Conservation (phyloP, 2,113 vertebrate genomes). For the Crocuta crocuta region DNA sequence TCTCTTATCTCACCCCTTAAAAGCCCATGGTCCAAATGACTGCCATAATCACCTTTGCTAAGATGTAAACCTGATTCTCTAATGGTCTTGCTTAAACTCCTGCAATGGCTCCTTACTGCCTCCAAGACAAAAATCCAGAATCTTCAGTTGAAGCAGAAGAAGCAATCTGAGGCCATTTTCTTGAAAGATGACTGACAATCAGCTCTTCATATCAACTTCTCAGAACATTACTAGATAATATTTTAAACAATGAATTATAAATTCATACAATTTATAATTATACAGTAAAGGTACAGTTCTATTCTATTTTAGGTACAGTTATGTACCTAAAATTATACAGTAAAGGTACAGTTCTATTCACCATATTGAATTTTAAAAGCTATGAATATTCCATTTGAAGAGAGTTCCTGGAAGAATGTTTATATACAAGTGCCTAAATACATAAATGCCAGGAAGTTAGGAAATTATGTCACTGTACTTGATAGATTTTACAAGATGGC, state of each 20-base stretch:
- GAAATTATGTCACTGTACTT: conserved; percentile 9
- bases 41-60: not conserved
- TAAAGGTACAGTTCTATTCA: not conserved
- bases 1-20: not conserved
- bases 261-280: not conserved
- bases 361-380: not conserved
- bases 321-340: not conserved
- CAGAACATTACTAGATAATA: not conserved
- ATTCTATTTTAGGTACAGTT: too few species aligned
- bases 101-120: not conserved
- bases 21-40: not conserved
- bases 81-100: not conserved
- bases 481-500: not conserved
- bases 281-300: not conserved
- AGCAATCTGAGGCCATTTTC: not conserved
- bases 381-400: not conserved
- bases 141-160: not conserved
- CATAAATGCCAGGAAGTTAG: not conserved
- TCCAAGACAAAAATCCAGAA: not conserved
- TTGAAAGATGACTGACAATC: not conserved
- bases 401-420: not conserved
- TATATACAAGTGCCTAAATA: not conserved
- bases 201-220: not conserved
- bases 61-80: not conserved
- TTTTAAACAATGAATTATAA: not conserved